Evolutionary conservation across 2,113 vertebrate species (phyloP).

Genomic region (Stomatorhinus ivindoensis): DNA sequence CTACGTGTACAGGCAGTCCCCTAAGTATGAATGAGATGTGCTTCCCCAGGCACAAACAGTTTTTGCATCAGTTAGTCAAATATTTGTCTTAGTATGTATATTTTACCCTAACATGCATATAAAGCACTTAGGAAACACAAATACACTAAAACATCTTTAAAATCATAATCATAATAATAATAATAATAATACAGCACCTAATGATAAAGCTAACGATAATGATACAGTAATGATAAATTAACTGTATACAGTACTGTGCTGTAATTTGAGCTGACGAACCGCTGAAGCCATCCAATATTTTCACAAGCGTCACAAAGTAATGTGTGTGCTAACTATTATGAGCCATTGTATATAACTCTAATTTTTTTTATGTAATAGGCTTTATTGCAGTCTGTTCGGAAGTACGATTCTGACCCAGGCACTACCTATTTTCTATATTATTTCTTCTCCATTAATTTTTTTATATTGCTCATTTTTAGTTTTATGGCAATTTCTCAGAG

Average conservation of each 20-base stretch:
- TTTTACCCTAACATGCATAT: neutral
- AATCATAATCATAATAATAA: neutral
- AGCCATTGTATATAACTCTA: too few species aligned
- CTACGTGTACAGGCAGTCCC: neutral
- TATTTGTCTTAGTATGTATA: neutral
- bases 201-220: neutral
- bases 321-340: too few species aligned
- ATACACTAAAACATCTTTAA: neutral
- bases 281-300: neutral
- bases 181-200: neutral
- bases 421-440: neutral
- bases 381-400: too few species aligned
- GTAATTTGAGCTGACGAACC: neutral
- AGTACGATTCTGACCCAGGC: too few species aligned
- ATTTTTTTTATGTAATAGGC: too few species aligned
- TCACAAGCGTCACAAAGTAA: neutral
- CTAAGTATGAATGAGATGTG: neutral
- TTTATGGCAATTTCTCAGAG: neutral
- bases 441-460: neutral
- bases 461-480: neutral
- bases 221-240: neutral
- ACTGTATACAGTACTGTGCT: neutral
- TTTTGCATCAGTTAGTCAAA: neutral
- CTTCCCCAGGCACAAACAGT: neutral
- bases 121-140: neutral